Base-by-base conservation (phyloP, 2,888 invertebrate genomes). In the Ectemnius lituratus region DNA sequence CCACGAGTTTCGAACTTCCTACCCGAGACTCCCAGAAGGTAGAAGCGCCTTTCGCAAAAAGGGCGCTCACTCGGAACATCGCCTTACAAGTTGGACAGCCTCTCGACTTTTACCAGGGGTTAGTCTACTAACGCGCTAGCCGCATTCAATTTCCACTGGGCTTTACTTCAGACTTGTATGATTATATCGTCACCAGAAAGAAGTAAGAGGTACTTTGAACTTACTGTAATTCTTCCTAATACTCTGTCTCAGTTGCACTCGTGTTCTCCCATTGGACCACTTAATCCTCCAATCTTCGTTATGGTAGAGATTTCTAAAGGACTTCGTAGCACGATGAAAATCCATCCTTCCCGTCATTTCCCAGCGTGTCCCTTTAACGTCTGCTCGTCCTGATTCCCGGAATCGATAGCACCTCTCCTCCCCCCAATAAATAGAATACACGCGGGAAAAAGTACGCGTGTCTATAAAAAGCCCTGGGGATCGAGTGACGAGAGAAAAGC, bases 351-450 rank as follows among this genome's bases (percentile, higher is more conserved):
- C 52, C 52, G 1, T 52, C 52, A 52, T 14, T 16, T 16, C 16
- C 16, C 16, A 52, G 13, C n/a, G 52, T 16, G 4, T 4, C 47
- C n/a, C 47, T 47, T 47, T 52, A 52, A 52, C 3, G 23, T 3
- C 3, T 3, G 2, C 52, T 16, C 52, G 52, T 14, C 5, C 52
- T 1, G 52, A 52, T 52, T 16, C 52, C 52, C 6, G n/a, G 5
- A 52, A 52, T 52, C 52, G 52, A 52, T 52, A 52, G 14, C 16
- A 2, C 23, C 23, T 23, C 23, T 23, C 23, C 52, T 52, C n/a
- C 37, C 11, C 58, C 14, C 14, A 16, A 28, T 28, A 60, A 60
- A 60, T 23, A n/a, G 60, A 28, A 60, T 60, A 37, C 37, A 37
- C 27, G 27, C 60, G 37, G 23, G n/a, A 13, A 13, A 28, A 60